Evolutionary conservation across 2,797 vertebrate genomes (phyloP), one percentile per base, ranked within the genome.

Genomic region (Chrosomus eos): DNA sequence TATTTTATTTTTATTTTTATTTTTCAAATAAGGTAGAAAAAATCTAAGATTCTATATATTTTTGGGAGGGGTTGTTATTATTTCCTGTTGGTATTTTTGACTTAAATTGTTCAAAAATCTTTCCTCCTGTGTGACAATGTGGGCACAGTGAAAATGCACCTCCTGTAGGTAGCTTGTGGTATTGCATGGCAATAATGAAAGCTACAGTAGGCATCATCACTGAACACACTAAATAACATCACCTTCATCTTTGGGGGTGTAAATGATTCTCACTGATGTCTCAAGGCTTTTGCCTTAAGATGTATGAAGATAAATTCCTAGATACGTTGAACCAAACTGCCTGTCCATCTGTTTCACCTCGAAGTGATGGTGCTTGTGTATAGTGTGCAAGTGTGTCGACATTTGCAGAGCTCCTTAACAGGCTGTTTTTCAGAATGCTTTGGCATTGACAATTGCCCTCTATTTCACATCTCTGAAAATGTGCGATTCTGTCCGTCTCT

Each of bases 391-490:
- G 26, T 28, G 80, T 18, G 71, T 74, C 1, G 19, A 58, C 62
- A 73, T 71, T 80, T 45, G 31, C 81, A 73, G 51, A 53, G 75
- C 82, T 88, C 67, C 76, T 73, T 78, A 87, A 79, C 83, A 68
- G 80, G 71, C 66, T 87, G 40, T 79, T 81, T 83, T 84, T 80
- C 45, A 58, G 67, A 79, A 73, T 77, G 55, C 51, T 83, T 80
- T 86, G 86, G 86, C 80, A 87, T 81, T 83, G 73, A 79, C 62
- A 71, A 75, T 71, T 81, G 85, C 81, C 67, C 80, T 81, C 36
- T 51, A 31, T 78, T 80, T 85, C 84, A 79, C 68, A 82, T 84
- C 68, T 62, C 76, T 84, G 26, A 55, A 77, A 71, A 73, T 78
- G 84, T 86, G 80, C 1, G 66, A 75, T 75, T 84, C 19, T 66